Base-by-base conservation (phyloP, 1,140 invertebrate genomes). In the Meloidogyne exigua region DNA sequence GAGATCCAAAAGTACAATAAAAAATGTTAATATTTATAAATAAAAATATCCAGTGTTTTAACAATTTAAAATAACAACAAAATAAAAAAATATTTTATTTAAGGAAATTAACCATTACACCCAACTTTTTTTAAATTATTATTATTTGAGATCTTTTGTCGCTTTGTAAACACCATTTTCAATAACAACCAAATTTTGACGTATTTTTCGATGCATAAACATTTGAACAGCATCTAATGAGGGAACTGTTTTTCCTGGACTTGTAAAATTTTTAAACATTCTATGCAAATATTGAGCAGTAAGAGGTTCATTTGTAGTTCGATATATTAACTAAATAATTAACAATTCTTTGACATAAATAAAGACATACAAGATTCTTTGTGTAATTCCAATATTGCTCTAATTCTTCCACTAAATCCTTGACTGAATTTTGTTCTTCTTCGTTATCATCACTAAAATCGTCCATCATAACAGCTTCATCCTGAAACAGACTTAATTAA, bases 381-480 rank as follows among this genome's bases (percentile, higher is more conserved):
- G 79, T 79, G 68, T 83, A 83, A n/a, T 68, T 90, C 89, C 96
- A 94, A 88, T 95, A 93, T 88, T 94, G 92, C 12, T 93, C 92
- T 23, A 94, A 94, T 10, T 94, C 93, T 92, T 96, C 95, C 0
- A 92, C 93, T 88, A 97, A 94, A 82, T 94, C 94, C 84, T 97
- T 95, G 79, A 95, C 93, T 76, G 92, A 91, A 21, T 93, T 91
- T 87, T 93, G 90, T 72, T 93, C 92, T 66, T 91, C 85, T 26
- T 88, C 84, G 69, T 88, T 82, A 63, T 82, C 70, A 71, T 77
- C 70, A 18, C 68, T 75, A 68, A 66, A 75, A 63, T 75, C 49
- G 23, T 75, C 74, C 28, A 66, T 15, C 15, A 75, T 25, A 23
- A 28, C 26, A 11, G 36, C 57, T 13, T 65, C 64, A 18, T 73